A percentile compares a stretch with the other conserved stretches of the same genome.
phyloP scores from a whole-genome alignment of 1,140 invertebrate genomes.

The Drosophila simulans region DNA sequence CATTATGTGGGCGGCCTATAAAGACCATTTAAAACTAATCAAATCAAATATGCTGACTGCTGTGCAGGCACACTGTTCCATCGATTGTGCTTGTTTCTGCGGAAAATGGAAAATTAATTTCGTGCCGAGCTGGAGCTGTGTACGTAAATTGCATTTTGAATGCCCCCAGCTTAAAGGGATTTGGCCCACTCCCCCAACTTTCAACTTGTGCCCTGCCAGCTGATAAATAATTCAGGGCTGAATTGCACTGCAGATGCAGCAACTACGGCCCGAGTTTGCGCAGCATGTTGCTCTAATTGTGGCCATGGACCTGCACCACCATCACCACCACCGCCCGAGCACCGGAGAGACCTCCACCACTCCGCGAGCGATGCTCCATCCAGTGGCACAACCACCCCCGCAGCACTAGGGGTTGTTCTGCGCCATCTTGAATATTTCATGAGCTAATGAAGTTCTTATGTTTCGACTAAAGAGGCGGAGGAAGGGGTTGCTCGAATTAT shows the following conservation, averaged over 20 bases:
- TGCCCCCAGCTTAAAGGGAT: constrained; percentile 73
- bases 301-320: constrained; percentile 46
- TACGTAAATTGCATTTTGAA: constrained; percentile 80
- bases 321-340: not conserved
- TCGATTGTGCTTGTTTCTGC: constrained; percentile 56
- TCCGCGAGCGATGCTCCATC: constrained; percentile 10
- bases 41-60: constrained; percentile 74
- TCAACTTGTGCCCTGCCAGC: constrained; percentile 17
- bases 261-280: constrained; percentile 59
- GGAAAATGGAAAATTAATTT: constrained; percentile 80
- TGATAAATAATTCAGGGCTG: constrained; percentile 60
- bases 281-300: constrained; percentile 80
- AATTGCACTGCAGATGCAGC: constrained; percentile 56
- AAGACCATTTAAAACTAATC: constrained; percentile 81
- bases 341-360: not conserved
- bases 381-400: constrained; percentile 15
- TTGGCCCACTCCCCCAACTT: constrained; percentile 38
- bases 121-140: constrained; percentile 39
- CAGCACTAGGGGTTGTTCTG: constrained; percentile 44
- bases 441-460: constrained; percentile 81
- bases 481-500: constrained; percentile 44
- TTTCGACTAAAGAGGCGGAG: constrained; percentile 38
- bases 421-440: constrained; percentile 84
- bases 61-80: constrained; percentile 18
- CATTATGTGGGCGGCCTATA: constrained; percentile 69